These are phyloP conservation scores for Archilochus colubris DNA, from an alignment of 2,113 vertebrate species.

Conservation along the genomic window DNA sequence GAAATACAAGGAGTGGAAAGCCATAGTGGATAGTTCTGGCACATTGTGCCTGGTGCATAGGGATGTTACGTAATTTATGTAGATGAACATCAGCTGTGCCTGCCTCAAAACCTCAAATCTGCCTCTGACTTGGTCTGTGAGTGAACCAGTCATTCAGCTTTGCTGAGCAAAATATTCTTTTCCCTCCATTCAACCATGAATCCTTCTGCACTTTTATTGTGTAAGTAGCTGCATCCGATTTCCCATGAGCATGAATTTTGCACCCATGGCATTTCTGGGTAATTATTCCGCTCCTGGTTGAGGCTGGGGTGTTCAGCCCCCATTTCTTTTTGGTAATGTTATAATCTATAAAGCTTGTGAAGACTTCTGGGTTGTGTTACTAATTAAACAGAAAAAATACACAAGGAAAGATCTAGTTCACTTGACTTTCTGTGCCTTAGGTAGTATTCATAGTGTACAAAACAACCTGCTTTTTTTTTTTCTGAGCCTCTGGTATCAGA, in stretches of 20 bases:
- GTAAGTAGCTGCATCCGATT: background rate
- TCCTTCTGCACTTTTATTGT: background rate
- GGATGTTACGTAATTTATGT: fast-evolving
- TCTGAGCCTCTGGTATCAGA: background rate
- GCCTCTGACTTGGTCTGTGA: background rate
- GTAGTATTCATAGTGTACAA: background rate
- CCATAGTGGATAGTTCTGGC: background rate
- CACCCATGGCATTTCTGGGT: background rate
- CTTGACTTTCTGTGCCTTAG: background rate
- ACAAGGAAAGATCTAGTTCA: background rate
- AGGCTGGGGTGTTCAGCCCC: background rate
- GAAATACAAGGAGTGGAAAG: background rate
- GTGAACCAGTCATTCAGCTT: background rate
- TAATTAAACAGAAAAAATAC: background rate
- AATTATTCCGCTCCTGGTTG: background rate
- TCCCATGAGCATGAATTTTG: background rate
- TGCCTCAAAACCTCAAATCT: background rate
- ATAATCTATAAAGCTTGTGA: background rate
- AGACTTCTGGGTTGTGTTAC: background rate
- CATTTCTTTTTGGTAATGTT: background rate
- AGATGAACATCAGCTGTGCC: background rate
- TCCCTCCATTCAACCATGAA: background rate
- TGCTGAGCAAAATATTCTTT: background rate
- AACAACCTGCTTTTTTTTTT: background rate
- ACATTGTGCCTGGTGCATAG: fast-evolving